phyloP scores from a whole-genome alignment of 2,113 vertebrate species.

The Potamarius usumacintae region DNA sequence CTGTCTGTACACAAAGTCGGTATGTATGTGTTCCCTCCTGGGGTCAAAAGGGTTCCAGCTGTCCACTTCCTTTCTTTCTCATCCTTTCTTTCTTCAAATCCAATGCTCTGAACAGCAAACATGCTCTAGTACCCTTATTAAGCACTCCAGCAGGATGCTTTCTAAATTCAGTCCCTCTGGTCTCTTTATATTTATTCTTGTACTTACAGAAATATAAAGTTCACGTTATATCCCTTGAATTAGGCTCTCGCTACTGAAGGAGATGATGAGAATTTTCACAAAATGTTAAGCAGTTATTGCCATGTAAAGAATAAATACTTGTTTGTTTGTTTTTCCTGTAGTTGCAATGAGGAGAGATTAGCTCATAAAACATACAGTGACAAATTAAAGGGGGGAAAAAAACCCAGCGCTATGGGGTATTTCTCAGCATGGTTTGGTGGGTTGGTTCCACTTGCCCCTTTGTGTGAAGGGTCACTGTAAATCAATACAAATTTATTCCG shows the following conservation, averaged over 20 bases:
- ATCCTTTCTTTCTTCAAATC: conserved; percentile 29
- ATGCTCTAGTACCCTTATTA: conserved; percentile 32
- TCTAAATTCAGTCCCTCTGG: conserved; percentile 15
- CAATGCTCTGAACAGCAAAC: conserved; percentile 1
- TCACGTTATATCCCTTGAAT: background rate
- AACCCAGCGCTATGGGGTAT: background rate
- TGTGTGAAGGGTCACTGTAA: background rate
- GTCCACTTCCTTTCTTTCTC: conserved; percentile 14
- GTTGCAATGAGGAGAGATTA: conserved; percentile 25
- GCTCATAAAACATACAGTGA: conserved; percentile 35
- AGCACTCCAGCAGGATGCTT: conserved; percentile 26
- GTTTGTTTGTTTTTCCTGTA: background rate
- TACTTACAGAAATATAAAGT: background rate
- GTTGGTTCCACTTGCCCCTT: background rate
- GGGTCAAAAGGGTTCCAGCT: conserved; percentile 11
- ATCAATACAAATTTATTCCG: background rate
- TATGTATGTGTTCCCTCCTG: conserved; percentile 25
- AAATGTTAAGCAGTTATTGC: background rate
- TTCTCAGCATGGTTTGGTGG: background rate
- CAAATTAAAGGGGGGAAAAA: background rate
- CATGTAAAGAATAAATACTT: background rate
- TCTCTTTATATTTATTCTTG: conserved; percentile 13
- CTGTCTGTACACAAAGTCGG: background rate
- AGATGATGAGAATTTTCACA: background rate
- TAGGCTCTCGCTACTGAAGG: background rate